Base-by-base conservation (phyloP, 2,113 vertebrate genomes). In the Xenopus tropicalis region DNA sequence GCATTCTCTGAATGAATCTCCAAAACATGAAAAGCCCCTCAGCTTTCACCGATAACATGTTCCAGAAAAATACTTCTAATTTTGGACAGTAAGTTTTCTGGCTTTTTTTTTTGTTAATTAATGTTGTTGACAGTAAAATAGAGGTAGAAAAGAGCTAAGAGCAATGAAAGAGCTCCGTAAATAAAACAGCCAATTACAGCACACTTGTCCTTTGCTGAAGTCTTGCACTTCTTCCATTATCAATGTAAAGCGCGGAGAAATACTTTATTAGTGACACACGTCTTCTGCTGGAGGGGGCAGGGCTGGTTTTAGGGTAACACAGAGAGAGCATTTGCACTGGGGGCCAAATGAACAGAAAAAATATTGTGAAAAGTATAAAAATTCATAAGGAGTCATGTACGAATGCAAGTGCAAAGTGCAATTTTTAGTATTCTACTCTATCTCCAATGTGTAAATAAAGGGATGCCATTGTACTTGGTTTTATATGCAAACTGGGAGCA, bases 41-140 rank as follows among this genome's bases (percentile, higher is more conserved):
- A 80, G 82, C 85, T 79, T 80, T 78, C 44, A 72, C 80, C 70
- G 78, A 77, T 76, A 80, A 84, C 62, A 22, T 78, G 80, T 80
- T 81, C 71, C 54, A 66, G 84, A 83, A 81, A 86, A 88, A 84
- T 83, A 65, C 14, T 42, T 61, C 22, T 65, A 83, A 85, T 85
- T 86, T 85, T 78, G 77, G 80, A 77, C 76, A 80, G 75, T 72
- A 72, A 14, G 1, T 78, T 76, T 78, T 77, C 80, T 74, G 66
- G 80, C 83, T 81, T 83, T 80, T 79, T 79, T 83, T 80, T 79
- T 79, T 78, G 66, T 79, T 81, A 78, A 82, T 80, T 62, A 29
- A 79, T 80, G 78, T 84, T 85, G 54, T 79, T 72, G 78, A 54
- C 71, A 83, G 81, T 88, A 87, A 85, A 87, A 88, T 85, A 85